These are phyloP conservation scores for Psittacus erithacus DNA, from an alignment of 2,113 vertebrate species.

Conservation along the genomic window DNA sequence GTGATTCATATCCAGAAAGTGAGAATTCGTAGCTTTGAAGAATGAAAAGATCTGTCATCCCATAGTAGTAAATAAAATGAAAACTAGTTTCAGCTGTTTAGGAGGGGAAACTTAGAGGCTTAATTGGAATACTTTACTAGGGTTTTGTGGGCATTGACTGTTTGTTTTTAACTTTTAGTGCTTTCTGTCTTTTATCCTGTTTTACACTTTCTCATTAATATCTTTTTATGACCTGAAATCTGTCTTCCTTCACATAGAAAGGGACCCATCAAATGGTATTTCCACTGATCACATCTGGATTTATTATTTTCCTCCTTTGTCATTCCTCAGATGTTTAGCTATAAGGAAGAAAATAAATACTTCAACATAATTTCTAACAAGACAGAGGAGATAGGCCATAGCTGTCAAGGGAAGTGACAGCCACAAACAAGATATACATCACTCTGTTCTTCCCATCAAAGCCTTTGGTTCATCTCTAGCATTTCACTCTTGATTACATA, in stretches of 20 bases:
- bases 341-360: neutral
- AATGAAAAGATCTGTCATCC: neutral
- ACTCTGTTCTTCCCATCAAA: conserved; percentile 21
- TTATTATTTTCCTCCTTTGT: neutral
- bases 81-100: neutral
- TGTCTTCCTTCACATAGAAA: neutral
- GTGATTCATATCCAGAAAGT: conserved; percentile 8
- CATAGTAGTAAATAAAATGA: neutral
- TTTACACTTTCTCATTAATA: neutral
- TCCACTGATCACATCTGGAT: neutral
- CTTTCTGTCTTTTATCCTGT: neutral
- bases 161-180: neutral
- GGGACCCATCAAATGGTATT: neutral
- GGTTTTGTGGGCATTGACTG: neutral
- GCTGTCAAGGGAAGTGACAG: neutral
- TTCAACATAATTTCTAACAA: neutral
- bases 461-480: neutral
- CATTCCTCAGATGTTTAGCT: neutral
- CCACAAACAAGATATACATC: neutral
- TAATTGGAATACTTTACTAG: neutral
- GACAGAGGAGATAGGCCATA: neutral
- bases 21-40: conserved; percentile 7
- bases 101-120: neutral
- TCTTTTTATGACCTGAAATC: neutral
- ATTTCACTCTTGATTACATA: neutral